Base-by-base conservation (phyloP, 2,113 vertebrate species). In the Pleuronectes platessa region DNA sequence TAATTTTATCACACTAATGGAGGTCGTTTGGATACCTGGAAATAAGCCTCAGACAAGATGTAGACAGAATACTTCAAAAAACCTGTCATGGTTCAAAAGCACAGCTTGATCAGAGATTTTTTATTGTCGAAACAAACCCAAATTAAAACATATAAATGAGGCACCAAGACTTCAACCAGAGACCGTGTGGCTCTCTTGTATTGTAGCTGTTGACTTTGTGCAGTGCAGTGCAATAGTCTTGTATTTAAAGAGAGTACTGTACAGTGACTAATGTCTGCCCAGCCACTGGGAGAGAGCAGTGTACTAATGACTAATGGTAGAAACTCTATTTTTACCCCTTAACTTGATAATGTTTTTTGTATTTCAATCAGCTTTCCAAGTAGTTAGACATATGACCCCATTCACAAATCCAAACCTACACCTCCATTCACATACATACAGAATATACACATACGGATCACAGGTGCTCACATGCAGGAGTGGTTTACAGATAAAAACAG, bases 161-260 rank as follows among this genome's bases (percentile, higher is more conserved):
- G 60, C 60, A 49, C 37, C 55, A 65, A 24, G 51, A 67, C 64
- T 58, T 55, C 5, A 64, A 42, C 55, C 1, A 9, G 18, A 51
- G 40, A 37, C 23, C 27, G 2, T 10, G 17, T 26, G 11, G 9
- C 37, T 62, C 54, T 51, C 0, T n/a, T 47, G 1, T 51, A 37
- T 9, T 64, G 20, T 53, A 67, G 51, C 18, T 23, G 3, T 68
- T 35, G 67, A 71, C 63, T 78, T 62, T 77, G 45, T 78, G 55
- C 26, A 55, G 40, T 84, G 66, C 21, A 35, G 68, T 77, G 62
- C 63, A 69, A 18, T 35, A 3, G 64, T 69, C 42, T 65, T 70
- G n/a, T 59, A 42, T 77, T 81, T 75, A 8, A 58, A 71, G 56
- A 21, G 42, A 24, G 24, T 11, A 27, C 56, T 10, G 56, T 47